A percentile compares a stretch with the other conserved stretches of the same genome.
Conservation (phyloP, 2,113 vertebrate genomes). For the Oenanthe oenanthe region DNA sequence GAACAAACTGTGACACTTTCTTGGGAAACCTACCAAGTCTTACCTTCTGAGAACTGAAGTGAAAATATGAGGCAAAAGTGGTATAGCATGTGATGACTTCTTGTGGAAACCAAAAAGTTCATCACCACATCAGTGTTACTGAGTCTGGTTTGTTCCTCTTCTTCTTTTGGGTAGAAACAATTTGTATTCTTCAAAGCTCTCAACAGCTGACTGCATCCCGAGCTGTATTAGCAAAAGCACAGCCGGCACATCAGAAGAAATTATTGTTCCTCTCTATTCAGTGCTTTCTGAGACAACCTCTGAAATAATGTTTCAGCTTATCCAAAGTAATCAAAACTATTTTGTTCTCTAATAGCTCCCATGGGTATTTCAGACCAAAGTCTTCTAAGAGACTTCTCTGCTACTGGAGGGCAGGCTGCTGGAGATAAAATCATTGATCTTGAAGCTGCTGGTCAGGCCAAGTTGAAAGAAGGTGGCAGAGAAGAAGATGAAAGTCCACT, state of each 20-base stretch:
- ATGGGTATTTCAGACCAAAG: constrained; percentile 82
- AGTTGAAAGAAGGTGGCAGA: constrained; percentile 59
- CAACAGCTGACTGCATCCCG: rapidly evolving
- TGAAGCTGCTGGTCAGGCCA: constrained; percentile 31
- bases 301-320: background rate
- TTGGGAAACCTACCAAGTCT: background rate
- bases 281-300: background rate
- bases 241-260: background rate
- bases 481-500: constrained; percentile 66
- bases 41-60: background rate
- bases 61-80: background rate
- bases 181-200: background rate
- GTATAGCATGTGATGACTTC: background rate
- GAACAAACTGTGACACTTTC: background rate
- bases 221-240: background rate
- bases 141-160: background rate
- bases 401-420: constrained; percentile 23
- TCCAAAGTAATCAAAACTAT: background rate
- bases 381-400: constrained; percentile 64
- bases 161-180: background rate
- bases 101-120: background rate
- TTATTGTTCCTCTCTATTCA: background rate
- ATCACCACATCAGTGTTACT: background rate
- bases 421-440: constrained; percentile 58
- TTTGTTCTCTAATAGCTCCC: constrained; percentile 76